phyloP scores from a whole-genome alignment of 2,888 invertebrate species.

The Sesamia inferens region DNA sequence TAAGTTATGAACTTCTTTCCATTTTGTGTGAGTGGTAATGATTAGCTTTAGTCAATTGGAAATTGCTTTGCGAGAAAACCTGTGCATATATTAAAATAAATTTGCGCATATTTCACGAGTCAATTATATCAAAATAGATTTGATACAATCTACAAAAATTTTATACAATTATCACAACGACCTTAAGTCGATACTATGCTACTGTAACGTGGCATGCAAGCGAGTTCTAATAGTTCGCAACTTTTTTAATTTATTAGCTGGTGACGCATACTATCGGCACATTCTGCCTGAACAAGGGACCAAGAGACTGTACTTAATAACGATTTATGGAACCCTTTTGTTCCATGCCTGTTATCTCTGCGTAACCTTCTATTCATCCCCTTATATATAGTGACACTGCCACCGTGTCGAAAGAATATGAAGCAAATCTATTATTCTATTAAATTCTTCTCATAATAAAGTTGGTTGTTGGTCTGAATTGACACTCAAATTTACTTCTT shows the following conservation, averaged over 20 bases:
- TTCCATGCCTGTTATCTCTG: constrained; percentile 85
- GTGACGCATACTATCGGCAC: constrained; percentile 65
- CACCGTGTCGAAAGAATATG: constrained; percentile 79
- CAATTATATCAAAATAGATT: too few relatives aligned
- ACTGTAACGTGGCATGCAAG: constrained; percentile 13
- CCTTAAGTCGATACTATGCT: background rate
- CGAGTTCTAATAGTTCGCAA: constrained; percentile 40
- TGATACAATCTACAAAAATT: too few relatives aligned
- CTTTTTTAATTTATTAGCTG: constrained; percentile 58
- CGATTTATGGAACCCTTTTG: constrained; percentile 89
- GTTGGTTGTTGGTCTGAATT: constrained; percentile 13
- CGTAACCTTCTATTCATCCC: constrained; percentile 83
- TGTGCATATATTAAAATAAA: too few relatives aligned
- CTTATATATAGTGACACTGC: constrained; percentile 83
- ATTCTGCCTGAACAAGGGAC: constrained; percentile 80
- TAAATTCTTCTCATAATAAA: constrained; percentile 35
- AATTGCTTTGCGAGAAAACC: too few relatives aligned
- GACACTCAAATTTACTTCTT: constrained; percentile 12
- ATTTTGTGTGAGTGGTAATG: too few relatives aligned
- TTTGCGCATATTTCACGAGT: too few relatives aligned
- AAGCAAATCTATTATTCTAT: constrained; percentile 69
- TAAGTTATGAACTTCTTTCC: too few relatives aligned
- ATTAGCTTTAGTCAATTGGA: too few relatives aligned
- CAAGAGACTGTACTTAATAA: constrained; percentile 84
- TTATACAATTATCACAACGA: too few relatives aligned